Conservation (phyloP, 2,113 vertebrate genomes). For the Pterophyllum scalare region DNA sequence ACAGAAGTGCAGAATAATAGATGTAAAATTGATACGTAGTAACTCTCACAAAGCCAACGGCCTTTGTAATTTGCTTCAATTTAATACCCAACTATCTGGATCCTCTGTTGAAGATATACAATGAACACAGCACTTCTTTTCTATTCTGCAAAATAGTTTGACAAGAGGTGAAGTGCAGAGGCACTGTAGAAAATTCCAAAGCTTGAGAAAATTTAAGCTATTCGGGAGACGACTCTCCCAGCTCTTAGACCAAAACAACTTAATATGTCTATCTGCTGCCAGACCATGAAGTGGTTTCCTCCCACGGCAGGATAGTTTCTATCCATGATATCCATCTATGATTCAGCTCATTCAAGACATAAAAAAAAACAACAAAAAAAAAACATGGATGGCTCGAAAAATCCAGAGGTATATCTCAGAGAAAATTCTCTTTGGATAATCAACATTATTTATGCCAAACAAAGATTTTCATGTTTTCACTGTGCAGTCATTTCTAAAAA, state of each 20-base stretch:
- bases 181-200: neutral
- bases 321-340: constrained; percentile 31
- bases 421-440: neutral
- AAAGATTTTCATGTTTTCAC: neutral
- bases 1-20: neutral
- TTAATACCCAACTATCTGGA: neutral
- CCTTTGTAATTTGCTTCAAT: neutral
- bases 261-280: constrained; percentile 43
- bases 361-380: neutral
- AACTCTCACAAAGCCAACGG: neutral
- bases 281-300: constrained; percentile 22
- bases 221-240: constrained; percentile 17
- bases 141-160: neutral
- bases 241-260: constrained; percentile 23
- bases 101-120: neutral
- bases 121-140: neutral
- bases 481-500: neutral
- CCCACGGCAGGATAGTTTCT: neutral
- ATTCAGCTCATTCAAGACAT: constrained; percentile 31
- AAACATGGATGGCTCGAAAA: no score
- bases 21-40: neutral
- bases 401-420: neutral
- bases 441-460: neutral
- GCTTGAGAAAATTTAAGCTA: constrained; percentile 32
- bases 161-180: constrained; percentile 12